Percentiles rank a stretch among this genome's conserved stretches.
phyloP scores from a whole-genome alignment of 2,888 invertebrate genomes.

The Ctenicera cuprea region DNA sequence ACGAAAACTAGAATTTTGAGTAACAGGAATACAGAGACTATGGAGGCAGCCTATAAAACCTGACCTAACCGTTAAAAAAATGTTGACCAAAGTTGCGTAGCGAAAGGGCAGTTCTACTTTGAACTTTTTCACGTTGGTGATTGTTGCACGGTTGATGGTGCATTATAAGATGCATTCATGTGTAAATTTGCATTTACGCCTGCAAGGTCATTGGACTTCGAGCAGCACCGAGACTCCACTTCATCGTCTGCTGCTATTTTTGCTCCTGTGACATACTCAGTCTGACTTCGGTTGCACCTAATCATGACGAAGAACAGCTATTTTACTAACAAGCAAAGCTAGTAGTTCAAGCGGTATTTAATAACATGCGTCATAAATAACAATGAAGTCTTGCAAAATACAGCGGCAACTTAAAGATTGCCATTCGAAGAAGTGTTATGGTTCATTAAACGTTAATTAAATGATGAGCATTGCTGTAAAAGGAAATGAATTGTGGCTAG shows the following conservation, averaged over 20 bases:
- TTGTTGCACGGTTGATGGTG: no score
- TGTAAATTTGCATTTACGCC: constrained; percentile 5
- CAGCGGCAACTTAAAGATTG: not conserved
- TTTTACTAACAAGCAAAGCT: constrained; percentile 23
- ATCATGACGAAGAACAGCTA: constrained; percentile 23
- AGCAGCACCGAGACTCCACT: constrained; percentile 28
- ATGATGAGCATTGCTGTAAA: not conserved
- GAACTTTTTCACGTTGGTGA: no score
- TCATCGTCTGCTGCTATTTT: constrained; percentile 47
- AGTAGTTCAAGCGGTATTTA: constrained; percentile 32
- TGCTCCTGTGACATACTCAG: constrained; percentile 32
- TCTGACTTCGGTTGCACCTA: constrained; percentile 6
- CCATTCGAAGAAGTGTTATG: not conserved
- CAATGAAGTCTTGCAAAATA: constrained; percentile 24
- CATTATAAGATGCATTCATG: not conserved
- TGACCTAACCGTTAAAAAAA: no score
- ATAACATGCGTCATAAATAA: constrained; percentile 30
- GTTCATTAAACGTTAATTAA: constrained; percentile 5
- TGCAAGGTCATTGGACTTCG: constrained; percentile 45
- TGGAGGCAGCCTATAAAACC: no score
- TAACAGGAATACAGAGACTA: no score
- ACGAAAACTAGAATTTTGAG: no score
- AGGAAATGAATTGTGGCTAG: no score
- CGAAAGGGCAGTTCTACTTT: no score
- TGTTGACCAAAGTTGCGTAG: no score